These are phyloP conservation scores for Nothura maculosa DNA, from an alignment of 2,797 vertebrate genomes.

Conservation along the genomic window DNA sequence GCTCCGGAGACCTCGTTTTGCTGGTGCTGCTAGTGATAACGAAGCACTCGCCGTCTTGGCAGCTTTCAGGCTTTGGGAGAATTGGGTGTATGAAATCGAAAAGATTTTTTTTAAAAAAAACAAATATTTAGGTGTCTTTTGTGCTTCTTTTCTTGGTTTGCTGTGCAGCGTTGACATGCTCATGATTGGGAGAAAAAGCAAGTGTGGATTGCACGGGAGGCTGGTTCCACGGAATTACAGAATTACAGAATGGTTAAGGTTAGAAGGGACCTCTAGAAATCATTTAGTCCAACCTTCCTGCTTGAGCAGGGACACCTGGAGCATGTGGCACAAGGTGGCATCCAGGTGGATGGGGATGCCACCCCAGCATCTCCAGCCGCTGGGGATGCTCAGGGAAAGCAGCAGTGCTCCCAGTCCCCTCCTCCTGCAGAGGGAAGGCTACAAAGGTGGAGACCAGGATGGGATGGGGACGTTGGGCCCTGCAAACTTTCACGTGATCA, in stretches of 20 bases:
- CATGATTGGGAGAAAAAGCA: neutral
- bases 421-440: no score
- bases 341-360: no score
- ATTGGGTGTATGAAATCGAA: neutral
- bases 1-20: accelerated
- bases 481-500: neutral
- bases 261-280: no score
- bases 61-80: neutral
- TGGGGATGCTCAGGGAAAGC: neutral
- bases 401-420: neutral
- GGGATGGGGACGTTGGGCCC: neutral
- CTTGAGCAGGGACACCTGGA: no score
- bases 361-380: neutral
- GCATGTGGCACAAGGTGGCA: no score
- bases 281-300: no score
- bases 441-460: neutral
- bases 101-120: neutral
- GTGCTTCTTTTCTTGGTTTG: neutral
- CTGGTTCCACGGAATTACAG: no score
- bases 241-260: no score
- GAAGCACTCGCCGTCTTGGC: neutral
- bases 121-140: neutral
- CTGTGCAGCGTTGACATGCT: neutral
- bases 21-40: neutral
- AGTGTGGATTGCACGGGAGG: neutral